A percentile compares a stretch with the other conserved stretches of the same genome.
Conservation (phyloP, 2,888 invertebrate species). For the Agrotis segetum region DNA sequence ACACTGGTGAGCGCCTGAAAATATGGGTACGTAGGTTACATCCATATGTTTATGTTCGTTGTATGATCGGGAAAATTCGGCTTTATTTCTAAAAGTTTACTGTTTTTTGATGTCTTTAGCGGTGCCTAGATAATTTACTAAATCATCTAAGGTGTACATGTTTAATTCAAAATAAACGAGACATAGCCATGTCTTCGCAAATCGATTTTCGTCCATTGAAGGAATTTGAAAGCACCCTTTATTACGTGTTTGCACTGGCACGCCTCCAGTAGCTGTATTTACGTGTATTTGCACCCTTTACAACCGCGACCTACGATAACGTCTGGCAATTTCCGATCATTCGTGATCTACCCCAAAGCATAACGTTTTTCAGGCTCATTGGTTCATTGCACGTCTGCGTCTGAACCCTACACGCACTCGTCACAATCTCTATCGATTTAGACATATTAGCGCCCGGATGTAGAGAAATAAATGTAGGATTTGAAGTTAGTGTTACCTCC, state of each 20-base stretch:
- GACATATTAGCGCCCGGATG: constrained; percentile 21
- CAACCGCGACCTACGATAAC: constrained; percentile 81
- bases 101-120: background rate
- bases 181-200: background rate
- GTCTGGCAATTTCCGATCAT: constrained; percentile 71
- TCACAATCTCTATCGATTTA: constrained; percentile 66
- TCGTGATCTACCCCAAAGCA: constrained; percentile 66
- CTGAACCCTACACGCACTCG: constrained; percentile 49
- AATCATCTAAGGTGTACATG: background rate
- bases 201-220: background rate
- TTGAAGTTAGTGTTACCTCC: background rate
- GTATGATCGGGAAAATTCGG: background rate
- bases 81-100: background rate
- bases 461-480: constrained; percentile 11
- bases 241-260: constrained; percentile 26
- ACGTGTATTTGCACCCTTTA: constrained; percentile 64
- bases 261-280: constrained; percentile 26
- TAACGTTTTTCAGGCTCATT: constrained; percentile 57
- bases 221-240: constrained; percentile 18
- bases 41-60: constrained; percentile 4
- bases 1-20: background rate
- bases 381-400: constrained; percentile 30
- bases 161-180: background rate
- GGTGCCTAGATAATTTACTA: background rate
- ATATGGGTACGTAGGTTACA: background rate